Conservation (phyloP, 2,888 invertebrate genomes). For the Eilema depressum region DNA sequence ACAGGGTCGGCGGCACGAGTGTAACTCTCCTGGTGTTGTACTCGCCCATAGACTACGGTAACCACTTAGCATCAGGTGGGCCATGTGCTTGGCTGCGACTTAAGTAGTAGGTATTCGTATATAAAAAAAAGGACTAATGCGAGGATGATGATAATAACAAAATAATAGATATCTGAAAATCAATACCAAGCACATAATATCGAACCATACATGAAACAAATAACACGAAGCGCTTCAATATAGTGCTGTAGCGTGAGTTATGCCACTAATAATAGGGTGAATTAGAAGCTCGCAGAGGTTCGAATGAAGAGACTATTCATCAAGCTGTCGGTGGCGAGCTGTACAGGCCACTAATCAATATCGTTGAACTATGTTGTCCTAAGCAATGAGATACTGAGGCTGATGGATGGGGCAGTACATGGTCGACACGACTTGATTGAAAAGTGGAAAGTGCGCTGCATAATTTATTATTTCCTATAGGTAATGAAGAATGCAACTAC, state of each 20-base stretch:
- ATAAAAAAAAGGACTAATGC: too few relatives aligned
- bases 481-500: not conserved
- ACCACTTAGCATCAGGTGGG: too few relatives aligned
- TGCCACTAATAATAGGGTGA: not conserved
- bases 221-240: not conserved
- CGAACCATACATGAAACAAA: not conserved
- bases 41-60: too few relatives aligned
- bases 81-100: too few relatives aligned
- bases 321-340: not conserved
- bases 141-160: not conserved
- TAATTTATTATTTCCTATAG: not conserved
- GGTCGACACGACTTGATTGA: not conserved
- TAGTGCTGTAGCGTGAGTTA: not conserved
- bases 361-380: conserved; percentile 8
- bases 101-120: too few relatives aligned
- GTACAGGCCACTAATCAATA: conserved; percentile 7
- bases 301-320: conserved; percentile 10
- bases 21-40: too few relatives aligned
- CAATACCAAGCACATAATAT: not conserved
- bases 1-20: too few relatives aligned
- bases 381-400: not conserved
- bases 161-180: not conserved
- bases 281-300: not conserved
- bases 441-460: not conserved
- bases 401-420: not conserved